A percentile compares a stretch with the other conserved stretches of the same genome.
Evolutionary conservation across 2,797 vertebrate genomes (phyloP).

Genomic region (Xerus rutilus): DNA sequence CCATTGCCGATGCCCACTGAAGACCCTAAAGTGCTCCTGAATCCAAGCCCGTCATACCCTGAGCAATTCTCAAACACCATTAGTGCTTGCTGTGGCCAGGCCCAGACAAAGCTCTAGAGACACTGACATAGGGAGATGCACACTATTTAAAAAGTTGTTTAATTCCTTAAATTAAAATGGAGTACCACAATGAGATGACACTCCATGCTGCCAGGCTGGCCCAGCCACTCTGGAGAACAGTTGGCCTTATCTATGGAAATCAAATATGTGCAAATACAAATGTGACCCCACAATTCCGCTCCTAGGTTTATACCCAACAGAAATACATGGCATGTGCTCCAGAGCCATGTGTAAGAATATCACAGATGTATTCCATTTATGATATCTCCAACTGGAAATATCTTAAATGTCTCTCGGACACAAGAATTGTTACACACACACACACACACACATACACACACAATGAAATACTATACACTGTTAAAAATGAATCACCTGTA

Average conservation of each 20-base stretch:
- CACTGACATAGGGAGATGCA: neutral
- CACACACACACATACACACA: no score
- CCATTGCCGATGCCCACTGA: fast-evolving
- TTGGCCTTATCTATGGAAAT: neutral
- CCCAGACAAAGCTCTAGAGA: neutral
- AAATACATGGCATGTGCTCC: neutral
- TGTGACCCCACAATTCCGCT: neutral
- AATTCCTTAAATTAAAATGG: conserved; percentile 7
- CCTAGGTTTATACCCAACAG: neutral
- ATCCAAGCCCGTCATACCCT: neutral
- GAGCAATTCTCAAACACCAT: neutral
- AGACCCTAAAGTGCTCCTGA: neutral
- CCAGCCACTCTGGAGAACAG: neutral
- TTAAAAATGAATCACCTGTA: neutral
- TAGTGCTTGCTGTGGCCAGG: neutral
- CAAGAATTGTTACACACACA: neutral
- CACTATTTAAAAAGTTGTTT: neutral
- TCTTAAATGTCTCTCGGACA: neutral
- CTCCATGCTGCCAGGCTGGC: neutral
- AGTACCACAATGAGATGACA: neutral
- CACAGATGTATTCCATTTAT: neutral
- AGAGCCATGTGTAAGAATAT: neutral
- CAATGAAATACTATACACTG: neutral
- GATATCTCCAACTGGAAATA: neutral
- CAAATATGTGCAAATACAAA: neutral